Evolutionary conservation across 2,888 invertebrate species (phyloP).

Genomic region (Ganaspis brasiliensis): DNA sequence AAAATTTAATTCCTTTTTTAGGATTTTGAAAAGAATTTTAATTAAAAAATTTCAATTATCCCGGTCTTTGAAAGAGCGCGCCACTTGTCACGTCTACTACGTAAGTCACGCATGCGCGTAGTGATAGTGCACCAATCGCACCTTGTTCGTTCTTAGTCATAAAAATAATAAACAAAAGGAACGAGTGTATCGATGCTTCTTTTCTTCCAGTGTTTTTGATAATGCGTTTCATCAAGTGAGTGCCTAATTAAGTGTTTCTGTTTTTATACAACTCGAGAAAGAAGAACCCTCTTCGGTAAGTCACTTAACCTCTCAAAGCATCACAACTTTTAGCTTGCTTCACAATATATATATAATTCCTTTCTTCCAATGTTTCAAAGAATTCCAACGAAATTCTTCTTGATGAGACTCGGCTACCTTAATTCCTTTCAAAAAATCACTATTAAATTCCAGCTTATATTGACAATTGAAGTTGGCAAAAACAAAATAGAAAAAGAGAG

Average conservation of each 20-base stretch:
- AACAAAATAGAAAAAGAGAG: not conserved
- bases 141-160: constrained; percentile 34
- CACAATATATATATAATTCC: constrained; percentile 6
- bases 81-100: not conserved
- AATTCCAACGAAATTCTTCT: not conserved
- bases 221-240: constrained; percentile 63
- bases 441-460: constrained; percentile 12
- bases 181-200: constrained; percentile 59
- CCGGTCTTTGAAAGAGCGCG: not conserved
- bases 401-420: not conserved
- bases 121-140: constrained; percentile 39
- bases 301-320: constrained; percentile 27
- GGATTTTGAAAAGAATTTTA: too few relatives aligned
- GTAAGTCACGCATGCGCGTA: not conserved
- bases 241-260: constrained; percentile 64
- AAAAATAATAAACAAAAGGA: constrained; percentile 73
- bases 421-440: not conserved
- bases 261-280: constrained; percentile 57
- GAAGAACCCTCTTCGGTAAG: constrained; percentile 58
- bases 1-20: too few relatives aligned
- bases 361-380: not conserved
- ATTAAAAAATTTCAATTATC: constrained; percentile 1
- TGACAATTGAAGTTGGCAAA: constrained; percentile 13
- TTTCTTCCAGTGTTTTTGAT: constrained; percentile 61
- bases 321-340: constrained; percentile 10